Percentiles rank a stretch among this genome's conserved stretches.
Evolutionary conservation across 2,888 invertebrate species (phyloP).

Genomic region (Drosophila paramelanica): DNA sequence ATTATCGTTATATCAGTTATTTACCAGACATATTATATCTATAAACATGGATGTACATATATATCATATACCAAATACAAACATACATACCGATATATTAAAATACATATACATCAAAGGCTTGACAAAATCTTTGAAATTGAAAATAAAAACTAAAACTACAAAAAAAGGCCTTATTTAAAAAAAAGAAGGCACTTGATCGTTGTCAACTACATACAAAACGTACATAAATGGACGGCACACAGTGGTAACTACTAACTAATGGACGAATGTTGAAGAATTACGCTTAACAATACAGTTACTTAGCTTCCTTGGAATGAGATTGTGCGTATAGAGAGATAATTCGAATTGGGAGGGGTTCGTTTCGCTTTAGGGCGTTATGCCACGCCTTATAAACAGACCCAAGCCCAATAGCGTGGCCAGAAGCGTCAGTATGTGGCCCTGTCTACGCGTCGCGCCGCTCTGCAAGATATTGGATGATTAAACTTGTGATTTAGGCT

Average conservation of each 20-base stretch:
- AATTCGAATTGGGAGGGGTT: conserved; percentile 6
- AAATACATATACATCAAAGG: background rate
- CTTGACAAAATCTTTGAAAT: background rate
- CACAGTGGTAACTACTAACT: conserved; percentile 29
- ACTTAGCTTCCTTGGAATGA: conserved; percentile 36
- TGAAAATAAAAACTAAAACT: background rate
- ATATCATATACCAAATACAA: background rate
- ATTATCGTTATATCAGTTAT: too few relatives aligned
- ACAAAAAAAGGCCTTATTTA: conserved; percentile 1
- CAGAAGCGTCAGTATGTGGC: conserved; percentile 5
- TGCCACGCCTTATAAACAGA: conserved; percentile 16
- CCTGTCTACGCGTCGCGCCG: conserved; percentile 38
- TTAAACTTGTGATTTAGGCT: background rate
- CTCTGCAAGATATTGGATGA: conserved; percentile 48
- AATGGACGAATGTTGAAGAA: conserved; percentile 25
- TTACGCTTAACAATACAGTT: conserved; percentile 18
- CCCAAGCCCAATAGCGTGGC: conserved; percentile 29
- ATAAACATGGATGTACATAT: background rate
- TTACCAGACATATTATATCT: too few relatives aligned
- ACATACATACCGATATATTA: too few relatives aligned
- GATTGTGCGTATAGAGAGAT: conserved; percentile 9
- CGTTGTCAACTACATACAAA: conserved; percentile 18
- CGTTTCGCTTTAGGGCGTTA: conserved; percentile 14
- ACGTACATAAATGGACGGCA: conserved; percentile 40
- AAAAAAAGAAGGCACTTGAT: conserved; percentile 55